Percentiles rank a stretch among this genome's conserved stretches.
These are phyloP conservation scores for Columba janthina DNA, from an alignment of 2,113 vertebrate genomes.

Conservation along the genomic window DNA sequence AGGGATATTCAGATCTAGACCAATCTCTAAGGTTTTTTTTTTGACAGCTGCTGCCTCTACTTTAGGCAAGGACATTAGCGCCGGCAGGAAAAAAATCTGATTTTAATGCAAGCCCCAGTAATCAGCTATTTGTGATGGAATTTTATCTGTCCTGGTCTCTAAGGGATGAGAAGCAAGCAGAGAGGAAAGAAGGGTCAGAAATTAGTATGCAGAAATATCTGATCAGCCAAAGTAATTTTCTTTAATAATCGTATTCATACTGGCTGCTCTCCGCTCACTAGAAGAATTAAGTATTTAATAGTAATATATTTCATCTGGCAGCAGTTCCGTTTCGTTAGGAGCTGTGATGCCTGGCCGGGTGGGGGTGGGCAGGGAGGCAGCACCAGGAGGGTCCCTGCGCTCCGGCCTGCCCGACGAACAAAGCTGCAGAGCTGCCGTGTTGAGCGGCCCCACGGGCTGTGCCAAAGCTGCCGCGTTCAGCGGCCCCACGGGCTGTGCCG, in stretches of 20 bases:
- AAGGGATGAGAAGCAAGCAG: conserved; percentile 80
- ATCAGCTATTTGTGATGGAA: conserved; percentile 90
- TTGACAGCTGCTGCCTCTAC: conserved; percentile 65
- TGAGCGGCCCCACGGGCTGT: too few relatives aligned
- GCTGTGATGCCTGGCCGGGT: conserved; percentile 74
- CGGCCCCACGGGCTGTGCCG: too few relatives aligned
- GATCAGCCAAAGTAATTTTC: conserved; percentile 91
- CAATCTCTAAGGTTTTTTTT: conserved; percentile 27
- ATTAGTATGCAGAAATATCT: conserved; percentile 94
- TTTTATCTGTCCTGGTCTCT: conserved; percentile 87
- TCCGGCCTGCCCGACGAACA: neutral
- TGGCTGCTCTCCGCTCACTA: conserved; percentile 86
- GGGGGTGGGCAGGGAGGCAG: conserved; percentile 60
- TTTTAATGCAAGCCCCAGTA: conserved; percentile 82
- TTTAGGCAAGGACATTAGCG: conserved; percentile 77
- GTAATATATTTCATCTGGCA: conserved; percentile 90
- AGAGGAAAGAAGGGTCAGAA: conserved; percentile 87
- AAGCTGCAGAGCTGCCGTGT: neutral
- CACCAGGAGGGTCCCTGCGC: neutral
- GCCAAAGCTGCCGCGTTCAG: too few relatives aligned
- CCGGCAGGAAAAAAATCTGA: conserved; percentile 70
- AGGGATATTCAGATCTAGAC: conserved; percentile 44
- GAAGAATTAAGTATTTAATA: conserved; percentile 92
- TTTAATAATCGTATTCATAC: conserved; percentile 92
- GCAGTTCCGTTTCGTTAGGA: conserved; percentile 85